These are phyloP conservation scores for Caenorhabditis sp. DNA, from an alignment of 2,888 invertebrate genomes.

Conservation along the genomic window DNA sequence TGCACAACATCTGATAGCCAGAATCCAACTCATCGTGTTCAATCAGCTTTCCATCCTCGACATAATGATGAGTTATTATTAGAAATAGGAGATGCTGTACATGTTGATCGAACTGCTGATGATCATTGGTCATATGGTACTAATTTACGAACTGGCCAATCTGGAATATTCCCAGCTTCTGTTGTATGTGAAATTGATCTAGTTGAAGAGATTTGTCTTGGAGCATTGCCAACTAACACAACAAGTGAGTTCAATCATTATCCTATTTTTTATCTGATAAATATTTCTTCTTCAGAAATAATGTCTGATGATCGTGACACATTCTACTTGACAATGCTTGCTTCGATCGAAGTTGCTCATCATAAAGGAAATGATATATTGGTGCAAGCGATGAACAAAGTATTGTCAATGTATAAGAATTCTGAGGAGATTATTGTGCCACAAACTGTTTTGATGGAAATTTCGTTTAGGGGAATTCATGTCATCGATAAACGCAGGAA, in stretches of 20 bases:
- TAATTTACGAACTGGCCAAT: conserved; percentile 88
- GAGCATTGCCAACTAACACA: conserved; percentile 72
- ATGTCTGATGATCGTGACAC: conserved; percentile 67
- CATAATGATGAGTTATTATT: conserved; percentile 82
- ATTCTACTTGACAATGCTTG: conserved; percentile 83
- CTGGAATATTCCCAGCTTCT: conserved; percentile 94
- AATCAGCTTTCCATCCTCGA: conserved; percentile 90
- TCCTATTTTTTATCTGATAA: neutral
- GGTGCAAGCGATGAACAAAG: conserved; percentile 73
- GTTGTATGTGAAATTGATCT: conserved; percentile 96
- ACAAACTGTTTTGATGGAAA: conserved; percentile 70
- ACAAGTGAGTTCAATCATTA: conserved; percentile 45
- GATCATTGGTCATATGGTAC: conserved; percentile 98
- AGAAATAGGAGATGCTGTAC: conserved; percentile 95
- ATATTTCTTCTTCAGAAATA: conserved; percentile 13
- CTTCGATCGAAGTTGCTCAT: conserved; percentile 91
- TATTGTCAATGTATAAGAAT: conserved; percentile 61
- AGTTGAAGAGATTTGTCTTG: conserved; percentile 81
- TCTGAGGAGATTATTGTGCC: conserved; percentile 70
- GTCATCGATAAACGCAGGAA: conserved; percentile 70
- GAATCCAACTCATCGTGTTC: conserved; percentile 75
- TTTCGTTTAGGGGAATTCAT: conserved; percentile 71
- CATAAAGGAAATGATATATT: conserved; percentile 94
- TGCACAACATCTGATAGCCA: conserved; percentile 64
- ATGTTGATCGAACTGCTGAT: conserved; percentile 85